Conservation (phyloP, 2,797 vertebrate genomes). For the Lagorchestes hirsutus region DNA sequence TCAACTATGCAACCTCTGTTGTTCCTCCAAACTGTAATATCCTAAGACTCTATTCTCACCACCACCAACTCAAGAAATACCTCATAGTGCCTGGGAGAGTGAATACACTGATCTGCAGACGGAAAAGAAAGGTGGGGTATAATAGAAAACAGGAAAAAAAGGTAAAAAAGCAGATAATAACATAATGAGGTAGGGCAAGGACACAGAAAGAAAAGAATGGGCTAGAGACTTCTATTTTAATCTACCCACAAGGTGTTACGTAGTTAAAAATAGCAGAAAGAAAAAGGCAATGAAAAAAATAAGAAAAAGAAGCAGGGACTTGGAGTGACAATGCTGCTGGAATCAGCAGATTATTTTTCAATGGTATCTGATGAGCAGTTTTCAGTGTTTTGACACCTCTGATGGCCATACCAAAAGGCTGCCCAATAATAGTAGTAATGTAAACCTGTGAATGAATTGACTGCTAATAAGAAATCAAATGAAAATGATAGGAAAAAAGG, state of each 20-base stretch:
- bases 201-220: not conserved
- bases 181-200: not conserved
- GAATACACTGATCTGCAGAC: not conserved
- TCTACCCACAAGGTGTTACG: not conserved
- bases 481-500: not conserved
- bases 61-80: not conserved
- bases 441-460: slow-evolving; percentile 1
- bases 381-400: not conserved
- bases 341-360: not conserved
- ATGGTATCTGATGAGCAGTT: not conserved
- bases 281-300: not conserved
- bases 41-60: not conserved
- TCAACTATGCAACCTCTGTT: not conserved
- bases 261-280: not conserved
- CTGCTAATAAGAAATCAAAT: slow-evolving; percentile 10
- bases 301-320: not conserved
- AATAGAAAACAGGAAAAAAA: not conserved
- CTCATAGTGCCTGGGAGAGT: not conserved
- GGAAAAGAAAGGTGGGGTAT: not conserved
- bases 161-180: not conserved
- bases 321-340: fast-evolving
- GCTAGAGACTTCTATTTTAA: not conserved
- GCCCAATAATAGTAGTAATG: not conserved
- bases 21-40: not conserved
- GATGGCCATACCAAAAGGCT: not conserved